A percentile compares a stretch with the other conserved stretches of the same genome.
Conservation (phyloP, 2,797 vertebrate species). For the Takifugu rubripes region DNA sequence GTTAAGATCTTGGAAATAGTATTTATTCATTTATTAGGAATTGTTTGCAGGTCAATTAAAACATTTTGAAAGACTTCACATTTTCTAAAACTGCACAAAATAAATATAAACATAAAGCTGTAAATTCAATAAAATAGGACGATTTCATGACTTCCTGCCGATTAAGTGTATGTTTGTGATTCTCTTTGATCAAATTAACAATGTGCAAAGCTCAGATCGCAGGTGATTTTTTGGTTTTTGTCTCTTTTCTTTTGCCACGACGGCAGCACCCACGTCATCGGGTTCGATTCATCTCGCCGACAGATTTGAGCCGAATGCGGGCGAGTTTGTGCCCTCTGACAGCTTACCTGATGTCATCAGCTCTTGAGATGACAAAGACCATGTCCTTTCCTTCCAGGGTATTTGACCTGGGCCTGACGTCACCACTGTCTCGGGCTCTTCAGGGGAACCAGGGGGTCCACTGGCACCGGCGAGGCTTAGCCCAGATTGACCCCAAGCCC, state of each 20-base stretch:
- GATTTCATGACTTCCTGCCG: too few relatives aligned
- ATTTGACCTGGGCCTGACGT: constrained; percentile 43
- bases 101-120: too few relatives aligned
- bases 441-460: constrained; percentile 45
- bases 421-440: constrained; percentile 14
- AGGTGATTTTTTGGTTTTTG: too few relatives aligned
- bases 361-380: constrained; percentile 5
- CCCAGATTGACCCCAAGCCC: constrained; percentile 54
- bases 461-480: constrained; percentile 67
- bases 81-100: too few relatives aligned
- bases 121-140: too few relatives aligned
- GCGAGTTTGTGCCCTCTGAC: not conserved
- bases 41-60: not conserved
- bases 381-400: not conserved
- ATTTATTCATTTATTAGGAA: not conserved
- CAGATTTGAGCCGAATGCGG: not conserved
- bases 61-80: not conserved
- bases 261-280: too few relatives aligned
- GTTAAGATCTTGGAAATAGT: not conserved
- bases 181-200: too few relatives aligned
- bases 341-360: constrained; percentile 4
- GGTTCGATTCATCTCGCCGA: not conserved
- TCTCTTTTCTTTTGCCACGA: too few relatives aligned
- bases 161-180: too few relatives aligned
- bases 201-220: too few relatives aligned